Conservation (phyloP, 1,140 invertebrate species). For the Drosophila elegans region DNA sequence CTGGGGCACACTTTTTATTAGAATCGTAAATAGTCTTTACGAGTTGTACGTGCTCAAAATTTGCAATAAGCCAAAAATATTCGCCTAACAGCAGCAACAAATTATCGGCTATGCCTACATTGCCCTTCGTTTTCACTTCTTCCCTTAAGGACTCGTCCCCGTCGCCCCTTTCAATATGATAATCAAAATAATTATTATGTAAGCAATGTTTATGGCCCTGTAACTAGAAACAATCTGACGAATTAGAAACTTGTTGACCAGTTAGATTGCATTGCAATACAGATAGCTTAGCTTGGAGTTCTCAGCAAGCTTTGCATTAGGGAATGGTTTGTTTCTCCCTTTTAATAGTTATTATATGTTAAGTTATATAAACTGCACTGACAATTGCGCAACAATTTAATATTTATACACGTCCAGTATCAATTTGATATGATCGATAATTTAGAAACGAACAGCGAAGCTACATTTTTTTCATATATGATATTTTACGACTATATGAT, state of each 20-base stretch:
- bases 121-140: neutral
- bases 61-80: conserved; percentile 78
- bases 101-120: conserved; percentile 63
- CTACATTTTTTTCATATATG: too few relatives aligned
- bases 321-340: too few relatives aligned
- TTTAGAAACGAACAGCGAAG: too few relatives aligned
- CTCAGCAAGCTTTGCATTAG: neutral
- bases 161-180: conserved; percentile 60
- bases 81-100: conserved; percentile 60
- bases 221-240: conserved; percentile 49
- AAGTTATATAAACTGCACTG: too few relatives aligned
- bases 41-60: conserved; percentile 81
- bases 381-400: too few relatives aligned
- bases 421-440: too few relatives aligned
- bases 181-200: conserved; percentile 69
- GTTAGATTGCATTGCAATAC: neutral
- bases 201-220: conserved; percentile 61
- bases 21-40: conserved; percentile 83
- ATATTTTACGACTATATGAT: too few relatives aligned
- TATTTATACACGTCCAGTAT: too few relatives aligned
- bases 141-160: neutral
- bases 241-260: conserved; percentile 35
- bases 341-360: too few relatives aligned
- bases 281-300: neutral
- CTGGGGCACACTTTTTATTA: conserved; percentile 78